Conservation (phyloP, 2,797 vertebrate genomes). For the Eleutherodactylus coqui region DNA sequence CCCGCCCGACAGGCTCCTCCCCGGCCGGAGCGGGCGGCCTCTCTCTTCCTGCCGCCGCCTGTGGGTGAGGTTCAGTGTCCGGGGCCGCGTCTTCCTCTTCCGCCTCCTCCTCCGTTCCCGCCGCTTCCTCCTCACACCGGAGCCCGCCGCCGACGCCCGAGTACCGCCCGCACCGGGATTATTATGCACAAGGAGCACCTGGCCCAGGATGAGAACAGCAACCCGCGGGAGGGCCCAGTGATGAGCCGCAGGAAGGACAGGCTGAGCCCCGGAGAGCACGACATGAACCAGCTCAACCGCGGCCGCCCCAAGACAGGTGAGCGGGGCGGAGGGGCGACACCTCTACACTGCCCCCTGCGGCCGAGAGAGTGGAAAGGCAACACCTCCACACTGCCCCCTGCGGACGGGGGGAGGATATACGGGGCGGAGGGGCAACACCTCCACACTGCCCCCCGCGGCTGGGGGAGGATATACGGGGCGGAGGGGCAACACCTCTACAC, state of each 20-base stretch:
- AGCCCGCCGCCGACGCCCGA: neutral
- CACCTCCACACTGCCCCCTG: neutral
- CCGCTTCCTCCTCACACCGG: neutral
- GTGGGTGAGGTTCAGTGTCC: conserved; percentile 38
- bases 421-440: too few species aligned
- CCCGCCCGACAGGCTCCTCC: conserved; percentile 16
- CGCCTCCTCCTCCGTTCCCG: neutral
- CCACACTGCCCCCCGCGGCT: too few species aligned
- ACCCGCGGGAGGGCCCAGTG: conserved; percentile 62
- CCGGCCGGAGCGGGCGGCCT: conserved; percentile 13
- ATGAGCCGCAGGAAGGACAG: conserved; percentile 65
- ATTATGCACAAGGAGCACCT: conserved; percentile 67
- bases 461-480: conserved; percentile 14
- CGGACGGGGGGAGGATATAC: neutral
- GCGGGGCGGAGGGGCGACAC: neutral
- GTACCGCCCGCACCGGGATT: conserved; percentile 4
- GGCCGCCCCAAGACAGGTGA: conserved; percentile 44
- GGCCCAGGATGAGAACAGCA: conserved; percentile 66
- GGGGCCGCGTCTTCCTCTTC: neutral
- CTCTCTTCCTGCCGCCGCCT: conserved; percentile 34
- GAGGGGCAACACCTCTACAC: neutral
- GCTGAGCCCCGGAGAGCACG: conserved; percentile 54
- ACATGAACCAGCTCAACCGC: conserved; percentile 58
- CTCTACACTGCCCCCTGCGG: neutral
- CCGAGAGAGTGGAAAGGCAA: neutral